Evolutionary conservation across 2,888 invertebrate genomes (phyloP).

Genomic region (Deilephila porcellus): DNA sequence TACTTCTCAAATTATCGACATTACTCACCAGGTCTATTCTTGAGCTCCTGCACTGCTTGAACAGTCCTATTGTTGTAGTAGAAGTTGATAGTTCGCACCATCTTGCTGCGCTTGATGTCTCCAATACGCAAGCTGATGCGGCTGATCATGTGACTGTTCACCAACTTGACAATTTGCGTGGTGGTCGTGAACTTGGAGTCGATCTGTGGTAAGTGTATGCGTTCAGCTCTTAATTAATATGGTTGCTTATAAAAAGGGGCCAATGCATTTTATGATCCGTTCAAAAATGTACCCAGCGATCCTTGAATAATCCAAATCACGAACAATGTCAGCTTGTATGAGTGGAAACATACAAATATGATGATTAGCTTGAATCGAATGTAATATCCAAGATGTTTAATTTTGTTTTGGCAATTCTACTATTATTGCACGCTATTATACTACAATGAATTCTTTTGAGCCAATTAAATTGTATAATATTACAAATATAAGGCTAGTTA

Average conservation of each 20-base stretch:
- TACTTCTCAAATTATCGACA: background rate
- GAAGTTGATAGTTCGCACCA: conserved; percentile 97
- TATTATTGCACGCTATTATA: no score
- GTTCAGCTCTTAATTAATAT: conserved; percentile 28
- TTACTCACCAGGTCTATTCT: conserved; percentile 92
- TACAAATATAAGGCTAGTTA: no score
- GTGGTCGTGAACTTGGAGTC: conserved; percentile 99
- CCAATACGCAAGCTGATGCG: conserved; percentile 96
- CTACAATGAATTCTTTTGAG: no score
- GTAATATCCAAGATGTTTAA: background rate
- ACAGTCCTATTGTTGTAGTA: conserved; percentile 98
- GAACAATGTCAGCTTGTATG: background rate
- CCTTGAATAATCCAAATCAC: background rate
- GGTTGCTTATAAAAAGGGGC: background rate
- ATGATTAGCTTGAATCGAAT: background rate
- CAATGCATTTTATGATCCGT: background rate
- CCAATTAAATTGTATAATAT: no score
- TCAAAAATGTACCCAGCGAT: background rate
- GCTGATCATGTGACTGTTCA: conserved; percentile 97
- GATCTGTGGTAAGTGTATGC: conserved; percentile 72
- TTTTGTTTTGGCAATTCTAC: no score
- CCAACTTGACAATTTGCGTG: conserved; percentile 98
- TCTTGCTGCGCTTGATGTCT: conserved; percentile 98
- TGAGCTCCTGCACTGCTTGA: conserved; percentile 98
- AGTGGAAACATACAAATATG: background rate